Evolutionary conservation across 2,113 vertebrate genomes (phyloP), one percentile per base, ranked within the genome.

Genomic region (Dipodomys merriami): DNA sequence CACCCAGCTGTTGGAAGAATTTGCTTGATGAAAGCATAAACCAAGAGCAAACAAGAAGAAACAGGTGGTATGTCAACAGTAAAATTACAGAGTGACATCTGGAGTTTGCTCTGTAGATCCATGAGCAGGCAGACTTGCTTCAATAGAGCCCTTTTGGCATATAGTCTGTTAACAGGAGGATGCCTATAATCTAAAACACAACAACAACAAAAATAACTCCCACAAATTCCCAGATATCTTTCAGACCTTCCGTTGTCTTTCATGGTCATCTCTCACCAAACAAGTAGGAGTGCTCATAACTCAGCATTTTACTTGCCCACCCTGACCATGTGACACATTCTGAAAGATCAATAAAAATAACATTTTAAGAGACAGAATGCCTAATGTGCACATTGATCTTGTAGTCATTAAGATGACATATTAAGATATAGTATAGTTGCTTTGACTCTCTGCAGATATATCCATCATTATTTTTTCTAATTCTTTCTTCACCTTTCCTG

Each of bases 261-360:
- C 92, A 78, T 49, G 93, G 89, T 88, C 35, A 67, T 94, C 93
- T 94, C 71, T 44, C 4, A 62, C 33, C 49, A 90, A 93, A 67
- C 95, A 80, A 94, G 91, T 86, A 96, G 89, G 84, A 92, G 95
- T 95, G 93, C 91, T 95, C 93, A 86, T 27, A 82, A 91, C 71
- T 88, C 77, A 94, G 44, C 72, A 33, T 91, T 94, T 39, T 91
- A 9, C 53, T 80, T 76, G 53, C 49, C 79, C 79, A 83, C 83
- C 62, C 30, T 77, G 94, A 73, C 73, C 72, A 10, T 12, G 15
- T 57, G 65, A 20, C 46, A 4, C 73, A 67, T 82, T 44, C 68
- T 64, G 2, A 74, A 85, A 73, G 27, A 74, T 94, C 86, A 86
- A 96, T 57, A 96, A 83, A 92, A 76, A 23, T 35, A 88, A 39